Evolutionary conservation across 1,140 invertebrate genomes (phyloP), one percentile per base, ranked within the genome.

Genomic region (Drosophila lacteicornis): DNA sequence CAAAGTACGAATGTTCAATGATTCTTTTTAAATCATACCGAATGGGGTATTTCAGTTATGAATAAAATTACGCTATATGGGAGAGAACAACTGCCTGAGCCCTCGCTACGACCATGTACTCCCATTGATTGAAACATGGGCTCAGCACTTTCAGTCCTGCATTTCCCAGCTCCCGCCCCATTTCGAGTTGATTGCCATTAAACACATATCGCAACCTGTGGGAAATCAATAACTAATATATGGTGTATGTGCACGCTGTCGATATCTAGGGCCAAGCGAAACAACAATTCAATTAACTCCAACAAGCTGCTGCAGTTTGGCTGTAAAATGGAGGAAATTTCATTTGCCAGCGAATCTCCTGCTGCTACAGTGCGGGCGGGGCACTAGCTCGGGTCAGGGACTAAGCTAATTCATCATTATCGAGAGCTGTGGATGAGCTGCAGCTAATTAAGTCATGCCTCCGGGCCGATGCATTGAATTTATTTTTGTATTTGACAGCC

Each of bases 261-360:
- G 8, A 45, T 68, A 49, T 71, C 50, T 65, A 25, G 45, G 67
- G 58, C 56, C 57, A 42, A 67, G 43, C 60, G 71, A 79, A 75
- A 73, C 83, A 86, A 68, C 76, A 80, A 75, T 80, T 88, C 65
- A 87, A 87, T 87, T 87, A 87, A 83, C 49, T 63, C 53, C 51
- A 80, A 88, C 83, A 80, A 67, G 69, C 59, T 57, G 50, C 46
- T 60, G 59, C 51, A 60, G 56, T 57, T 62, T 55, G 61, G 36
- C 42, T 19, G 30, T n/a, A 36, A 63, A 56, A 36, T 46, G 61
- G n/a, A 55, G 36, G 40, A 63, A 79, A 73, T 60, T 69, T 59
- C 47, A 70, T 82, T 82, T 79, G 53, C 75, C 47, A 70, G 6
- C 49, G 51, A 30, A 38, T 55, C 40, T 42, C 7, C 30, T 51